Base-by-base conservation (phyloP, 2,888 invertebrate species). In the Altica lythri region DNA sequence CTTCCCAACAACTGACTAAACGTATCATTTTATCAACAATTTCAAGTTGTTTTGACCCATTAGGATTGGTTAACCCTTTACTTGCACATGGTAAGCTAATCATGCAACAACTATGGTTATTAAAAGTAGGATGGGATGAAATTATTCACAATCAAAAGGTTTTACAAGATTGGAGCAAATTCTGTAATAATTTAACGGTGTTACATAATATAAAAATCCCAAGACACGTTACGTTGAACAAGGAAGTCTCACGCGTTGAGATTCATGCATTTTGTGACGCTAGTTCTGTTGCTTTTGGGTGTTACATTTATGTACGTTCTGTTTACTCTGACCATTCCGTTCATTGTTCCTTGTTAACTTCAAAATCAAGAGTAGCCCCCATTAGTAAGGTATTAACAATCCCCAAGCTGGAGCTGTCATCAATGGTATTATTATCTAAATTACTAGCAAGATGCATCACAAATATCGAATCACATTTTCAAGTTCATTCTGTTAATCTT, bases 331-430 rank as follows among this genome's bases (percentile, higher is more conserved):
- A 52, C 25, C 19, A 44, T 3, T 34, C 19, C 8, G 25, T 51
- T 3, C 42, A 42, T 1, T 54, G 49, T 29, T 16, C 30, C n/a
- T 37, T 55, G 18, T 17, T 54, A 1, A 35, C 34, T 9, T 44
- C 53, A 10, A 59, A 60, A 48, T 55, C 50, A 16, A 29, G 49
- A 19, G 53, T 55, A 6, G 55, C 60, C n/a, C 60, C 60, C 1
- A 19, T 53, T 4, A 53, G 8, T 4, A 43, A 58, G 30, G 46
- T 45, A 13, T 14, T 53, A 12, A 40, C 55, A n/a, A 16, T 61
- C 2, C 55, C 60, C 5, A 49, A 49, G 35, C 22, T 59, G 9
- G 56, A 59, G 46, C 38, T 60, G 2, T 45, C 52, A 25, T 55
- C 40, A 9, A 38, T 48, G 38, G 8, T 50, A 4, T 29, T 59